Percentiles rank a stretch among this genome's conserved stretches.
These are phyloP conservation scores for Drosophila biarmipes DNA, from an alignment of 1,140 invertebrate species.

Conservation along the genomic window DNA sequence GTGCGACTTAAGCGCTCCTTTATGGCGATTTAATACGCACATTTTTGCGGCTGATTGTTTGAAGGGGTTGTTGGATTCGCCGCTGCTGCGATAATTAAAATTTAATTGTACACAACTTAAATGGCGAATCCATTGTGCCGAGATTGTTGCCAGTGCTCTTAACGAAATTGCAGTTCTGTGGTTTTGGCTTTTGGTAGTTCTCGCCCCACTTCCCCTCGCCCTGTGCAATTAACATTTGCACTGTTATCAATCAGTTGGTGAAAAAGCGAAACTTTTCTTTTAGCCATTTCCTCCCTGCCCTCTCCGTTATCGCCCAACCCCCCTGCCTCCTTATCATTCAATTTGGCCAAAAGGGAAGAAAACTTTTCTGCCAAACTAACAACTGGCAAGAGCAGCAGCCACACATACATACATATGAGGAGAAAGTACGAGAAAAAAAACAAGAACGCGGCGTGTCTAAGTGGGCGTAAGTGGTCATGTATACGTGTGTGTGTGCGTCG, in stretches of 20 bases:
- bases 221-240: conserved; percentile 78
- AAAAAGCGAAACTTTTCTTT: conserved; percentile 61
- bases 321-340: conserved; percentile 68
- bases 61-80: neutral
- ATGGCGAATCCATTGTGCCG: conserved; percentile 68
- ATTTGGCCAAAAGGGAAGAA: conserved; percentile 63
- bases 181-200: conserved; percentile 20
- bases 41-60: conserved; percentile 30
- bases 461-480: conserved; percentile 60
- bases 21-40: conserved; percentile 17
- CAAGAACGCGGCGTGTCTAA: conserved; percentile 61
- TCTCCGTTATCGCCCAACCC: neutral
- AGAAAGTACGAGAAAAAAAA: conserved; percentile 1
- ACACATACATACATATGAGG: neutral
- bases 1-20: conserved; percentile 7
- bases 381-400: conserved; percentile 48
- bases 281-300: conserved; percentile 38
- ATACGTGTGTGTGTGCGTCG: conserved; percentile 33
- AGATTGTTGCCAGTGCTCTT: conserved; percentile 48
- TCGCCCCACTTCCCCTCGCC: conserved; percentile 12
- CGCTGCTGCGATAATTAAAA: conserved; percentile 65
- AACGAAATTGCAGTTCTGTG: conserved; percentile 69
- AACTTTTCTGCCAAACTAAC: conserved; percentile 75
- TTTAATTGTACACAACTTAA: conserved; percentile 73
- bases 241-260: conserved; percentile 72